Conservation (phyloP, 2,797 vertebrate genomes). For the Pelobates cultripes region DNA sequence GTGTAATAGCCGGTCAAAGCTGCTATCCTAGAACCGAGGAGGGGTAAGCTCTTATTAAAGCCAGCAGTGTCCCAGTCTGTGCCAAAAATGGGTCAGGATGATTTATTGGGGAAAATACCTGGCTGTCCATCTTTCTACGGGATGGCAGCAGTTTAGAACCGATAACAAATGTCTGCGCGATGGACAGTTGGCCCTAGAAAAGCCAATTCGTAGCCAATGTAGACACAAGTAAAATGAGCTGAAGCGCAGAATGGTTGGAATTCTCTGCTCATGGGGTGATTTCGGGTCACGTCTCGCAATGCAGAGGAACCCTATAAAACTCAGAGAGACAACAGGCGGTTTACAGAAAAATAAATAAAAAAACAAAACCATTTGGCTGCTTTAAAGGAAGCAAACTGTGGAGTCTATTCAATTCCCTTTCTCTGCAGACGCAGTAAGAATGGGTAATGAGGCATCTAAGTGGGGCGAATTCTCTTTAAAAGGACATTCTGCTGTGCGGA, state of each 20-base stretch:
- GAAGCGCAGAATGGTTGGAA: slow-evolving; percentile 37
- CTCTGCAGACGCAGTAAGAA: slow-evolving; percentile 20
- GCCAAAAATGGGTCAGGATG: slow-evolving; percentile 40
- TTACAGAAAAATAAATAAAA: slow-evolving; percentile 12
- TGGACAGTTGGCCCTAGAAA: slow-evolving; percentile 3
- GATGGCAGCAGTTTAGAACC: slow-evolving; percentile 14
- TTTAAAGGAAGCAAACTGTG: slow-evolving; percentile 31
- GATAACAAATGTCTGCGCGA: background rate
- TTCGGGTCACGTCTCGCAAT: slow-evolving; percentile 39
- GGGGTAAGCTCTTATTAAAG: background rate
- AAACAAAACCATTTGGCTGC: slow-evolving; percentile 14
- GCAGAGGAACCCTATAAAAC: slow-evolving; percentile 51
- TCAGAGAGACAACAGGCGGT: slow-evolving; percentile 34
- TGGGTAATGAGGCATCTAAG: slow-evolving; percentile 28
- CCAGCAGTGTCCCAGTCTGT: background rate
- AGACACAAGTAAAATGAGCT: slow-evolving; percentile 34
- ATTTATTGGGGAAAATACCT: slow-evolving; percentile 42
- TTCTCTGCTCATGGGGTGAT: slow-evolving; percentile 24
- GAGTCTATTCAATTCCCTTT: slow-evolving; percentile 32
- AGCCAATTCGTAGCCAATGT: slow-evolving; percentile 17
- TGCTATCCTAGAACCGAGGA: background rate
- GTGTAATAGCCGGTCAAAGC: background rate
- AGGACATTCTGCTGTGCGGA: too few relatives aligned
- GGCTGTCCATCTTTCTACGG: slow-evolving; percentile 8
- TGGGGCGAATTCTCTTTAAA: too few relatives aligned